These are phyloP conservation scores for Meghimatium bilineatum DNA, from an alignment of 2,888 invertebrate species.

Conservation along the genomic window DNA sequence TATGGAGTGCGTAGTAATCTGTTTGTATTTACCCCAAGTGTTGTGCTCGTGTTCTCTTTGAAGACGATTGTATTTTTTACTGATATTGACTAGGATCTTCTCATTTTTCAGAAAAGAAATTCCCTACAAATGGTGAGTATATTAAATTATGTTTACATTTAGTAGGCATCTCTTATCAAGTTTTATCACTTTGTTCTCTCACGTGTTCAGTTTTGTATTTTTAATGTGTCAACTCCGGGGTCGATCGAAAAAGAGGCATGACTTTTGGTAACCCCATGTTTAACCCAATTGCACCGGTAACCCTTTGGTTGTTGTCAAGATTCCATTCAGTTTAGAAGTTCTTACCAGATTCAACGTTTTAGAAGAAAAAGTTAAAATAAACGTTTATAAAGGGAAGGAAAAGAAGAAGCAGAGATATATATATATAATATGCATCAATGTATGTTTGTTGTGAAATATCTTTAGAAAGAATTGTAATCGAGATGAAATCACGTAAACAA, in stretches of 20 bases:
- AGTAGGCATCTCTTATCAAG: neutral
- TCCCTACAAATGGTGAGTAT: slow-evolving; percentile 40
- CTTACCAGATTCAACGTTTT: too few relatives aligned
- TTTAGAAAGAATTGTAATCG: too few relatives aligned
- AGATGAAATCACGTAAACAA: too few relatives aligned
- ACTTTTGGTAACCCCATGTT: slow-evolving; percentile 24
- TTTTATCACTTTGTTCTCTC: slow-evolving; percentile 20
- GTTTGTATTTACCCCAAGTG: slow-evolving; percentile 73
- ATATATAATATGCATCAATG: too few relatives aligned
- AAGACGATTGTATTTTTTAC: slow-evolving; percentile 47
- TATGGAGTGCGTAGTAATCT: slow-evolving; percentile 66
- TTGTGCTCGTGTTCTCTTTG: slow-evolving; percentile 68
- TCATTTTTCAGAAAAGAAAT: neutral
- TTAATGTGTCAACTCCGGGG: slow-evolving; percentile 37
- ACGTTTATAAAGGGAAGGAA: too few relatives aligned
- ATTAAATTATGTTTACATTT: neutral
- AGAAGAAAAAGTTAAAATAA: too few relatives aligned
- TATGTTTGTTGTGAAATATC: too few relatives aligned
- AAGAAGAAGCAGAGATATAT: too few relatives aligned
- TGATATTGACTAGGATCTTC: slow-evolving; percentile 38
- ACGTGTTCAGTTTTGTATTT: slow-evolving; percentile 43
- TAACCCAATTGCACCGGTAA: slow-evolving; percentile 15
- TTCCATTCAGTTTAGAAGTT: too few relatives aligned
- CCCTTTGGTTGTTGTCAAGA: neutral
- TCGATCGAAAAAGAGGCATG: slow-evolving; percentile 49